These are phyloP conservation scores for Ophioninae sp. DNA, from an alignment of 2,888 invertebrate species.

Conservation along the genomic window DNA sequence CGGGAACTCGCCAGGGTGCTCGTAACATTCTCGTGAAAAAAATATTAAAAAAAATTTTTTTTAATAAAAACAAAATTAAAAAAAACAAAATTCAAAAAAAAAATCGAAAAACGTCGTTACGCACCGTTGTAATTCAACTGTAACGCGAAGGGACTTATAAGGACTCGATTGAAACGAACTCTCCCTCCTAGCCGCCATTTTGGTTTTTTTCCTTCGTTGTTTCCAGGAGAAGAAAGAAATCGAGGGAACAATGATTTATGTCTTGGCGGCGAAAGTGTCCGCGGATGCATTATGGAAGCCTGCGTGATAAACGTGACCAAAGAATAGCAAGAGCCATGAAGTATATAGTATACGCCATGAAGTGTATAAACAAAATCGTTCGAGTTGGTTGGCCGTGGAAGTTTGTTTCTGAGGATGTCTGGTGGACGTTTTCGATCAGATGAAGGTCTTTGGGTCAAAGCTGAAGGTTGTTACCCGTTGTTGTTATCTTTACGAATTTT, in stretches of 20 bases:
- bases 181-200: slow-evolving; percentile 11
- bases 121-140: slow-evolving; percentile 60
- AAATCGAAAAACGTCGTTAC: slow-evolving; percentile 61
- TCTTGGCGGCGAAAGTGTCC: slow-evolving; percentile 58
- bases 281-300: slow-evolving; percentile 50
- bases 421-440: too few relatives aligned
- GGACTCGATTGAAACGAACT: slow-evolving; percentile 6
- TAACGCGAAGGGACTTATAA: slow-evolving; percentile 32
- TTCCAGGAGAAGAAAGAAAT: not conserved
- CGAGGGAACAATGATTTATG: slow-evolving; percentile 53
- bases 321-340: slow-evolving; percentile 8
- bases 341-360: too few relatives aligned
- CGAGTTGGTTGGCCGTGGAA: too few relatives aligned
- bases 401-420: too few relatives aligned
- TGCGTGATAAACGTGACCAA: slow-evolving; percentile 12
- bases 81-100: too few relatives aligned
- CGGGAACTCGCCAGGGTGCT: slow-evolving; percentile 36
- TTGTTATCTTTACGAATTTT: too few relatives aligned
- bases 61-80: too few relatives aligned
- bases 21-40: slow-evolving; percentile 23
- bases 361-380: too few relatives aligned
- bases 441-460: too few relatives aligned
- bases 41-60: too few relatives aligned
- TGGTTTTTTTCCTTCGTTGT: not conserved
- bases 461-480: too few relatives aligned